A percentile compares a stretch with the other conserved stretches of the same genome.
Evolutionary conservation across 2,888 invertebrate species (phyloP).

Genomic region (Lasius platythorax): DNA sequence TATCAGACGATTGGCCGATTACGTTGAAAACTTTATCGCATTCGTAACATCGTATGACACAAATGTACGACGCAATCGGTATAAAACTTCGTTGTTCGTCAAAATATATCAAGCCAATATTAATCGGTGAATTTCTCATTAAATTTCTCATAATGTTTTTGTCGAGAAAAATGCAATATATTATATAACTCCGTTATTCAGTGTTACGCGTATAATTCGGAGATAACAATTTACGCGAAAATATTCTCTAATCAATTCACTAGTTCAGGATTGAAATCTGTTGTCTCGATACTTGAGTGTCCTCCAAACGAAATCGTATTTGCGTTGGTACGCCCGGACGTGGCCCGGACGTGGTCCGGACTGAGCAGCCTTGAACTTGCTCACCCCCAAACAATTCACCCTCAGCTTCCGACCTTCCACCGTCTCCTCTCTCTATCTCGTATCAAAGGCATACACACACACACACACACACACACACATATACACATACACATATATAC

Average conservation of each 20-base stretch:
- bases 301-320: conserved; percentile 76
- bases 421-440: neutral
- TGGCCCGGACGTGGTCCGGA: conserved; percentile 78
- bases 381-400: conserved; percentile 69
- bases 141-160: neutral
- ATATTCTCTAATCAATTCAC: conserved; percentile 38
- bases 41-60: conserved; percentile 12
- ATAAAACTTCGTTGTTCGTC: neutral
- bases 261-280: conserved; percentile 59
- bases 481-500: too few relatives aligned
- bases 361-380: conserved; percentile 82
- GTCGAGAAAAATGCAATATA: neutral
- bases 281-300: conserved; percentile 67
- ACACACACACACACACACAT: neutral
- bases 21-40: conserved; percentile 18
- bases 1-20: neutral
- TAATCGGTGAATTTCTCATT: neutral
- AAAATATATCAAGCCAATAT: neutral
- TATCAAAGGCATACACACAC: neutral
- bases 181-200: neutral
- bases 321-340: conserved; percentile 81
- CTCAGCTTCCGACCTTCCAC: conserved; percentile 61
- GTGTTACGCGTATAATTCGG: neutral
- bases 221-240: conserved; percentile 18
- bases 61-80: neutral